Percentiles rank a stretch among this genome's conserved stretches.
phyloP scores from a whole-genome alignment of 1,140 invertebrate genomes.

The Phymastichus coffea region DNA sequence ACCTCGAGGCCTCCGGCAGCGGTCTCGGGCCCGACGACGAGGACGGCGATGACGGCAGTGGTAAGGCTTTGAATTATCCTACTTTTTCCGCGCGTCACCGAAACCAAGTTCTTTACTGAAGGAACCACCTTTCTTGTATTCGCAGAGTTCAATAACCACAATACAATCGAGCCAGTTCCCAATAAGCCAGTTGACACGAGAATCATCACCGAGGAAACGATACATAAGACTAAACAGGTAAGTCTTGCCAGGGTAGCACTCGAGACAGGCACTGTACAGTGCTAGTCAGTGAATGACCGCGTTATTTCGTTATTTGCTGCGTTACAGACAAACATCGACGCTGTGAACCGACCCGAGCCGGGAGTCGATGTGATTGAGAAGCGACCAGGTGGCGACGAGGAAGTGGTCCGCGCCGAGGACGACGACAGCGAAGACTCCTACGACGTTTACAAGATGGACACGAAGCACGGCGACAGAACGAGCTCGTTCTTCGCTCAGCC shows the following conservation, averaged over 20 bases:
- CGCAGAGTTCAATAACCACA: constrained; percentile 47
- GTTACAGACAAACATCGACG: constrained; percentile 44
- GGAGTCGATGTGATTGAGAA: constrained; percentile 44
- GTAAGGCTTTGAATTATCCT: not conserved
- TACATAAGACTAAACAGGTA: constrained; percentile 40
- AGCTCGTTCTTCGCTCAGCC: constrained; percentile 93
- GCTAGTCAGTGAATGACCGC: no score
- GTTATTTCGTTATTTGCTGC: constrained; percentile 23
- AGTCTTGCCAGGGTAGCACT: no score
- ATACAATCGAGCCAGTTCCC: constrained; percentile 46
- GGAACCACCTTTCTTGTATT: no score
- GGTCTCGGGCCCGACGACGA: constrained; percentile 71
- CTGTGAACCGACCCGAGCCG: constrained; percentile 46
- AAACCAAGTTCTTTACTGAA: no score
- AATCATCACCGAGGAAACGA: constrained; percentile 43
- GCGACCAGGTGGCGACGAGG: constrained; percentile 39
- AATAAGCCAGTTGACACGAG: constrained; percentile 47
- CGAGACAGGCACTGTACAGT: no score
- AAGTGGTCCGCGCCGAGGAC: no score
- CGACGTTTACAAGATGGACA: constrained; percentile 76
- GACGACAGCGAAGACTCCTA: constrained; percentile 46
- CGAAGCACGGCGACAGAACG: no score
- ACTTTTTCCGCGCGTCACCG: no score
- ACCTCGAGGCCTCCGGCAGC: constrained; percentile 69
- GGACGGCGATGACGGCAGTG: constrained; percentile 54